Conservation (phyloP, 2,113 vertebrate species). For the Mirza zaza region DNA sequence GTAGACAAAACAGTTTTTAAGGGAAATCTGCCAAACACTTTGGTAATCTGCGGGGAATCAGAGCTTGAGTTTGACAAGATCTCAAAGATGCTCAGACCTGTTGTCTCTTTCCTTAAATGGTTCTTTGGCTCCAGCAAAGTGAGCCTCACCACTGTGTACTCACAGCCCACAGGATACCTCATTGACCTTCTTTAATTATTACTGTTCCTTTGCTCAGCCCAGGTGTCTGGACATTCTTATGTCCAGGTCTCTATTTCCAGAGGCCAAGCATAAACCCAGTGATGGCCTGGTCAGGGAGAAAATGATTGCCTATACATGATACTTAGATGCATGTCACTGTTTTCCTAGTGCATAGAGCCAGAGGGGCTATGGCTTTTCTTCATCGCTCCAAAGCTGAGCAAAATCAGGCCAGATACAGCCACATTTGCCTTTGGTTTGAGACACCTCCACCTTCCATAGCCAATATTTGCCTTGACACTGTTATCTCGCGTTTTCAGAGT, state of each 20-base stretch:
- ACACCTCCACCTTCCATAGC: not conserved
- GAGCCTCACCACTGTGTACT: not conserved
- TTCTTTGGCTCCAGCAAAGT: not conserved
- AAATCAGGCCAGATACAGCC: not conserved
- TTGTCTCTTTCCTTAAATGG: not conserved
- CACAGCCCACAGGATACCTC: not conserved
- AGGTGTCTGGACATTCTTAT: not conserved
- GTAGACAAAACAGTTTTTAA: not conserved
- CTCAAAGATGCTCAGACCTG: not conserved
- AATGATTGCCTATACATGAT: rapidly evolving
- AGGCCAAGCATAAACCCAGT: not conserved
- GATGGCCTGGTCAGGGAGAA: not conserved
- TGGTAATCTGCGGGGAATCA: not conserved
- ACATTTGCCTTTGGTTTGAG: not conserved
- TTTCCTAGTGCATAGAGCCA: not conserved
- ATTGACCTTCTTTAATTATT: not conserved
- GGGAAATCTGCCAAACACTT: not conserved
- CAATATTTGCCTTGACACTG: not conserved
- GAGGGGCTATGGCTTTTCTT: not conserved
- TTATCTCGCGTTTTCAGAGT: not conserved
- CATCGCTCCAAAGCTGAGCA: not conserved
- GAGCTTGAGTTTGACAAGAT: not conserved
- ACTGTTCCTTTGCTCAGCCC: not conserved
- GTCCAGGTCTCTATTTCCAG: not conserved
- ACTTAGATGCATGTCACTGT: not conserved